A percentile compares a stretch with the other conserved stretches of the same genome.
Evolutionary conservation across 2,797 vertebrate genomes (phyloP).

Genomic region (Oryzias sinensis): DNA sequence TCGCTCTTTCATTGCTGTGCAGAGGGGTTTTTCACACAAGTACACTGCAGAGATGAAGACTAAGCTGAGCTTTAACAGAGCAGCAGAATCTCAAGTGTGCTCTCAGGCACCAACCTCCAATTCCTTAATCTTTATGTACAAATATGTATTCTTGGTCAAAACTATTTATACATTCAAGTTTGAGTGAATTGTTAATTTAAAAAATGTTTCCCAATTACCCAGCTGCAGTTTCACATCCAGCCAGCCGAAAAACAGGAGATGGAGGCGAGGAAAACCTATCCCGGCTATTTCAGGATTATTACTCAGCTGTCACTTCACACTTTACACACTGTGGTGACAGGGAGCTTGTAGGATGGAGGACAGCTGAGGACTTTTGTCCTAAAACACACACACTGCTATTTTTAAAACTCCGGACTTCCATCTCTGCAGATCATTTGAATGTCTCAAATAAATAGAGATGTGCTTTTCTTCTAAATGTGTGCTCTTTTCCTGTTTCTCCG

Average conservation of each 20-base stretch:
- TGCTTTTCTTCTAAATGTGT: slow-evolving; percentile 25
- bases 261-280: slow-evolving; percentile 60
- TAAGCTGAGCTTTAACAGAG: slow-evolving; percentile 5
- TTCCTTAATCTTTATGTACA: slow-evolving; percentile 24
- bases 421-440: too few relatives aligned
- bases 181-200: slow-evolving; percentile 49
- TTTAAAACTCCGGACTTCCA: background rate
- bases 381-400: slow-evolving; percentile 25
- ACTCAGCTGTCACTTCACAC: slow-evolving; percentile 78
- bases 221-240: slow-evolving; percentile 36
- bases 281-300: slow-evolving; percentile 75
- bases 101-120: slow-evolving; percentile 15
- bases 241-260: slow-evolving; percentile 17
- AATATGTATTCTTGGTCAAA: slow-evolving; percentile 20
- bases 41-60: slow-evolving; percentile 28
- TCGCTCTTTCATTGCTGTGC: slow-evolving; percentile 24
- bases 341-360: slow-evolving; percentile 57
- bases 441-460: background rate
- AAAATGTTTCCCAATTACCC: slow-evolving; percentile 53
- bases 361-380: slow-evolving; percentile 56
- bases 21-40: slow-evolving; percentile 22
- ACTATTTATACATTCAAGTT: slow-evolving; percentile 45
- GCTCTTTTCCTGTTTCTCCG: background rate
- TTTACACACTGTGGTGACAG: slow-evolving; percentile 70
- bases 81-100: slow-evolving; percentile 19